These are phyloP conservation scores for Muntiacus muntjak DNA, from an alignment of 2,113 vertebrate species.

Conservation along the genomic window DNA sequence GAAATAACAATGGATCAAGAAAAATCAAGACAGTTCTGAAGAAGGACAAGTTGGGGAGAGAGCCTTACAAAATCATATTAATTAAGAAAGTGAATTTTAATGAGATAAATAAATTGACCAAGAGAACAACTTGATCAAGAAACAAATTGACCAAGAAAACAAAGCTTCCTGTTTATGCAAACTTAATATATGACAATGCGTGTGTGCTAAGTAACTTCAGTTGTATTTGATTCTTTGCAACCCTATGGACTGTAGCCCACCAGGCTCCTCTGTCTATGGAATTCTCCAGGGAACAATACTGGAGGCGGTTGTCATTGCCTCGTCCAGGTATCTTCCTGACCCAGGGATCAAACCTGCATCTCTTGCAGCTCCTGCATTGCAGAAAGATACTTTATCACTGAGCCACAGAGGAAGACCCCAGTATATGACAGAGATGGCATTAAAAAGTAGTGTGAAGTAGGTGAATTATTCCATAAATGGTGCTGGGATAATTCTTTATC, in stretches of 20 bases:
- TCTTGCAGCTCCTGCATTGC: not conserved
- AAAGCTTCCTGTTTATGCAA: not conserved
- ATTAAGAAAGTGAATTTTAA: not conserved
- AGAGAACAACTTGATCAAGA: not conserved
- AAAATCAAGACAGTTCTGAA: not conserved
- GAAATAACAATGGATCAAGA: not conserved
- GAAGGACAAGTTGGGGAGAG: not conserved
- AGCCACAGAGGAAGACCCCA: not conserved
- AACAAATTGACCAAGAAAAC: not conserved
- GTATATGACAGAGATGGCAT: not conserved
- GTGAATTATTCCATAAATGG: not conserved
- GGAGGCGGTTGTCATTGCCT: not conserved
- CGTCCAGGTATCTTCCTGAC: not conserved
- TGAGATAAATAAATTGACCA: not conserved
- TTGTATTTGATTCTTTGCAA: not conserved
- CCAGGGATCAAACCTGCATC: not conserved
- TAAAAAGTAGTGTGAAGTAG: not conserved
- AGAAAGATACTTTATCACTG: not conserved
- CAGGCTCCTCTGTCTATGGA: not conserved
- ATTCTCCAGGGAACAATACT: not conserved
- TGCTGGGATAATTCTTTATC: not conserved
- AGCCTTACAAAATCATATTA: not conserved
- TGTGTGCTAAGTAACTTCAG: not conserved
- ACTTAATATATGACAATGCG: not conserved
- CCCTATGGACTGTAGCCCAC: not conserved